phyloP scores from a whole-genome alignment of 2,797 vertebrate species.

The Labeo calbasu region DNA sequence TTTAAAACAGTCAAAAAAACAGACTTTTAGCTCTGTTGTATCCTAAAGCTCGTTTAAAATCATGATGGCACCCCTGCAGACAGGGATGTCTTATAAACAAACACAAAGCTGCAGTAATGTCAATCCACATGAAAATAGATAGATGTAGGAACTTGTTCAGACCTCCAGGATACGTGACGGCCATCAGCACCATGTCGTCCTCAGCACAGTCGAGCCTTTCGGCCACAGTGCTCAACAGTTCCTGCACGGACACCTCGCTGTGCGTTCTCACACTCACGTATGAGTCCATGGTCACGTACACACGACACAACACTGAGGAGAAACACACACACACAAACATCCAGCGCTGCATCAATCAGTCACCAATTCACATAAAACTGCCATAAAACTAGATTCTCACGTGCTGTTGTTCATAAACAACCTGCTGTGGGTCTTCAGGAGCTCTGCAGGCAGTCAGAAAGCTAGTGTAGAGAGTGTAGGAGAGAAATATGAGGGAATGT shows the following conservation, averaged over 20 bases:
- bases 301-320: constrained; percentile 87
- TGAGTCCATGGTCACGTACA: constrained; percentile 91
- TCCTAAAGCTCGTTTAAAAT: background rate
- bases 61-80: background rate
- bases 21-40: background rate
- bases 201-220: constrained; percentile 87
- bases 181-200: constrained; percentile 86
- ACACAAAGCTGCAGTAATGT: background rate
- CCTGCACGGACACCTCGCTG: constrained; percentile 81
- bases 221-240: constrained; percentile 87
- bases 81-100: background rate
- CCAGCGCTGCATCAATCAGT: constrained; percentile 28
- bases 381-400: background rate
- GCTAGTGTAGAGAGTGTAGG: constrained; percentile 30
- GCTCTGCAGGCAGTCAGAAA: background rate
- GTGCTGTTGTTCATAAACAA: constrained; percentile 3
- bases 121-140: background rate
- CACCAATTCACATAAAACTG: background rate
- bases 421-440: background rate
- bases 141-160: background rate
- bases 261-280: constrained; percentile 90
- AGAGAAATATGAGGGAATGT: constrained; percentile 64
- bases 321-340: constrained; percentile 39
- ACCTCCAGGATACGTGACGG: constrained; percentile 88
- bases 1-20: background rate